phyloP scores from a whole-genome alignment of 2,113 vertebrate genomes.

The Podarcis raffonei region DNA sequence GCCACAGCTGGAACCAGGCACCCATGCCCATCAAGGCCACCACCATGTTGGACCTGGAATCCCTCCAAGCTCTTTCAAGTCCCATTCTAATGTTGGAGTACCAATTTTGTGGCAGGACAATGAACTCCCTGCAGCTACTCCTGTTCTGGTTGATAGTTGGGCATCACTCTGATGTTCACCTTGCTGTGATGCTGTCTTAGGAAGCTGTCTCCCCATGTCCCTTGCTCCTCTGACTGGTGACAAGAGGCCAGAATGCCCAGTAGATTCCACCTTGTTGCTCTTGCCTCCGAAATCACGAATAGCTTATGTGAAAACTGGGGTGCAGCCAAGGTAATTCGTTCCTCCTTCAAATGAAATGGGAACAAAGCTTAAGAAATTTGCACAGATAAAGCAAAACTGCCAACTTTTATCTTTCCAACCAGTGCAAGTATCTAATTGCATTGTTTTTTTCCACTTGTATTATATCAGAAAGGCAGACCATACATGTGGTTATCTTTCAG shows the following conservation, averaged over 20 bases:
- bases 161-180: not conserved
- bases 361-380: constrained; percentile 23
- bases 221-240: not conserved
- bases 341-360: constrained; percentile 13
- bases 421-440: not conserved
- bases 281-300: not conserved
- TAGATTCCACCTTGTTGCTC: not conserved
- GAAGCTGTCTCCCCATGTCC: not conserved
- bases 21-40: no score
- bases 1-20: no score
- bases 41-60: no score
- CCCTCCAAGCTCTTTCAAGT: not conserved
- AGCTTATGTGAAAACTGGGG: not conserved
- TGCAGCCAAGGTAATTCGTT: constrained; percentile 34
- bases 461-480: not conserved
- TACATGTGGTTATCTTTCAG: not conserved
- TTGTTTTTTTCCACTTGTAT: constrained; percentile 1
- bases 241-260: not conserved
- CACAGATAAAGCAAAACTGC: not conserved
- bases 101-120: not conserved
- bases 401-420: not conserved
- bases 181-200: not conserved
- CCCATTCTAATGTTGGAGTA: not conserved
- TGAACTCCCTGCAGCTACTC: not conserved
- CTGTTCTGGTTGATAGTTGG: not conserved